Conservation (phyloP, 2,113 vertebrate genomes). For the Centropus bengalensis region DNA sequence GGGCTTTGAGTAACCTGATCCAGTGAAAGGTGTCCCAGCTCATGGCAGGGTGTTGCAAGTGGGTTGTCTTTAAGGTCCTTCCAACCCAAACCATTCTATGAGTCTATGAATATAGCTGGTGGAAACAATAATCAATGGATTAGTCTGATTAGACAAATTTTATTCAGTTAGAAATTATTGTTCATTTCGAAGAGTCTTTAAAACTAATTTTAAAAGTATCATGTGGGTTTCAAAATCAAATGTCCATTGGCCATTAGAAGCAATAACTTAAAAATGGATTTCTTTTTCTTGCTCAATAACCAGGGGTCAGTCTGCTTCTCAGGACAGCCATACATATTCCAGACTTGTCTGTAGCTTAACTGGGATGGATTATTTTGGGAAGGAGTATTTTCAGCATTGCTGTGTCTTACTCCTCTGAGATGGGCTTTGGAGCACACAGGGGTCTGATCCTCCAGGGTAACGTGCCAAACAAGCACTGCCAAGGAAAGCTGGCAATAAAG, state of each 20-base stretch:
- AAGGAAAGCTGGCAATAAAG: constrained; percentile 13
- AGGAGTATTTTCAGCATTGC: constrained; percentile 15
- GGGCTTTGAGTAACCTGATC: too few species aligned
- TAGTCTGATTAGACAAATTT: background rate
- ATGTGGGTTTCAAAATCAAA: background rate
- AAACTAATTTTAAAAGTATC: background rate
- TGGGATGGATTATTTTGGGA: constrained; percentile 6
- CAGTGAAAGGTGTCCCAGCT: too few species aligned
- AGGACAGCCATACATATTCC: background rate
- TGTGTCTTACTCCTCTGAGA: background rate
- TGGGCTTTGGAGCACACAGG: background rate
- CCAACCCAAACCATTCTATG: too few species aligned
- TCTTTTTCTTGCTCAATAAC: background rate
- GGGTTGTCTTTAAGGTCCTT: too few species aligned
- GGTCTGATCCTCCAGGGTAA: background rate
- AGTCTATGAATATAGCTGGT: background rate
- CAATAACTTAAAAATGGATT: background rate
- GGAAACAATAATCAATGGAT: background rate
- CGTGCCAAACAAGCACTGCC: background rate
- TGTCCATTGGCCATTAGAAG: background rate
- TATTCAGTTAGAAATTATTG: background rate
- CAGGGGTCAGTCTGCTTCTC: background rate
- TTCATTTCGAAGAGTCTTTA: background rate
- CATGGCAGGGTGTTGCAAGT: too few species aligned
- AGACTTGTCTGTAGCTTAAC: background rate